A percentile compares a stretch with the other conserved stretches of the same genome.
Conservation (phyloP, 2,797 vertebrate species). For the Smutsia temminckii region DNA sequence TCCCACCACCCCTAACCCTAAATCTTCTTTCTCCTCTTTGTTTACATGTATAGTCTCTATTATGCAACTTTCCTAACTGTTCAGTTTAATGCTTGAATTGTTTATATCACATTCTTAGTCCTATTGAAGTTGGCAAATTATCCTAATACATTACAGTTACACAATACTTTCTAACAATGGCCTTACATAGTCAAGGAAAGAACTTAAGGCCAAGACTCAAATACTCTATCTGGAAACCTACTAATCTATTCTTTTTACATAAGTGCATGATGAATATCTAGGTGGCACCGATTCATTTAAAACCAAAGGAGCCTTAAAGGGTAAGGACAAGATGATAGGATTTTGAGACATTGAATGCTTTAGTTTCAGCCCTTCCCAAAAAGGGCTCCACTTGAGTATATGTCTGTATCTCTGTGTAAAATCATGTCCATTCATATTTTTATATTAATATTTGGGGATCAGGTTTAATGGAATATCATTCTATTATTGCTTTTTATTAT, state of each 20-base stretch:
- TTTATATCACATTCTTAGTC: background rate
- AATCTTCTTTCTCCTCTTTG: background rate
- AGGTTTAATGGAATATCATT: background rate
- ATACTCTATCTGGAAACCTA: background rate
- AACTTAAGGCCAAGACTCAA: background rate
- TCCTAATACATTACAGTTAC: background rate
- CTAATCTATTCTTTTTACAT: background rate
- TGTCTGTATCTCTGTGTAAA: background rate
- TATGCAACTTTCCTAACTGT: background rate
- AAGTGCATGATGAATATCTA: background rate
- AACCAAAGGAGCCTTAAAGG: background rate
- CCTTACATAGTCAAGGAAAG: background rate
- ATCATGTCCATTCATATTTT: background rate
- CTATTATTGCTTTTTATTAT: background rate
- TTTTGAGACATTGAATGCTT: background rate
- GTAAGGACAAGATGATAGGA: background rate
- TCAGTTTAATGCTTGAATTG: background rate
- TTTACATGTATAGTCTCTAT: background rate
- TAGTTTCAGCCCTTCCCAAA: background rate
- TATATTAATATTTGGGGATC: background rate
- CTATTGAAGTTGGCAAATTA: background rate
- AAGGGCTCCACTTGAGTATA: background rate
- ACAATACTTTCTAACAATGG: background rate
- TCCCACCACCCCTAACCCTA: background rate
- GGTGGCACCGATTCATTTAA: background rate